Evolutionary conservation across 2,797 vertebrate genomes (phyloP).

Genomic region (Periparus ater): DNA sequence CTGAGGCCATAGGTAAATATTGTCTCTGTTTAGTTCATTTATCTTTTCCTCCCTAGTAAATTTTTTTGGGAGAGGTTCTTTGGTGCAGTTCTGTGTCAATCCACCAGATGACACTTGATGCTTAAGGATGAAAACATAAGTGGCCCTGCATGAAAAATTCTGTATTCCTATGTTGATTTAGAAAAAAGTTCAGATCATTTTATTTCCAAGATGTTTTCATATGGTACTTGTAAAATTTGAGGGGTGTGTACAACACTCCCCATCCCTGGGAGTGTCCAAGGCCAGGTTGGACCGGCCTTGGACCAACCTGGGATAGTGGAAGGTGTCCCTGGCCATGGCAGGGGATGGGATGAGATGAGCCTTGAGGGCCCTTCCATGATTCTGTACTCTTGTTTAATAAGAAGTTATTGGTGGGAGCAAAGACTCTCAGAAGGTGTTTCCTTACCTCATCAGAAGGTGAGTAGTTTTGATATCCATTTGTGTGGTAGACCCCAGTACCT

Average conservation of each 20-base stretch:
- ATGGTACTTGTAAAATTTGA: not conserved
- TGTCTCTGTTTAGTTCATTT: not conserved
- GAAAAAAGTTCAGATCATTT: not conserved
- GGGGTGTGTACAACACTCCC: not conserved
- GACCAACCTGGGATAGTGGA: not conserved
- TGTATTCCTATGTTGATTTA: not conserved
- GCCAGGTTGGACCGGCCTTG: not conserved
- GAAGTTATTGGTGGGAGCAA: not conserved
- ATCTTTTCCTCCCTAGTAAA: not conserved
- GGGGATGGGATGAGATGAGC: not conserved
- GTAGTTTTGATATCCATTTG: not conserved
- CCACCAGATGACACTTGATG: conserved; percentile 70
- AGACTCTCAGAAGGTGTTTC: not conserved
- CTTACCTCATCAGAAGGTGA: not conserved
- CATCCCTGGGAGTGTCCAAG: not conserved
- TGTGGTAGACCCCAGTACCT: not conserved
- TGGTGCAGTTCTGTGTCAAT: conserved; percentile 61
- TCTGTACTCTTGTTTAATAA: not conserved
- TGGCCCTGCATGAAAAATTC: not conserved
- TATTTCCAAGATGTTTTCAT: not conserved
- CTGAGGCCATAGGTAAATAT: not conserved
- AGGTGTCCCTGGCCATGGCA: not conserved
- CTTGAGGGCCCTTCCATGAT: not conserved
- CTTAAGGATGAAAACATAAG: conserved; percentile 21
- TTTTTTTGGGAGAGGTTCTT: not conserved